Conservation (phyloP, 2,113 vertebrate species). For the Conger conger region DNA sequence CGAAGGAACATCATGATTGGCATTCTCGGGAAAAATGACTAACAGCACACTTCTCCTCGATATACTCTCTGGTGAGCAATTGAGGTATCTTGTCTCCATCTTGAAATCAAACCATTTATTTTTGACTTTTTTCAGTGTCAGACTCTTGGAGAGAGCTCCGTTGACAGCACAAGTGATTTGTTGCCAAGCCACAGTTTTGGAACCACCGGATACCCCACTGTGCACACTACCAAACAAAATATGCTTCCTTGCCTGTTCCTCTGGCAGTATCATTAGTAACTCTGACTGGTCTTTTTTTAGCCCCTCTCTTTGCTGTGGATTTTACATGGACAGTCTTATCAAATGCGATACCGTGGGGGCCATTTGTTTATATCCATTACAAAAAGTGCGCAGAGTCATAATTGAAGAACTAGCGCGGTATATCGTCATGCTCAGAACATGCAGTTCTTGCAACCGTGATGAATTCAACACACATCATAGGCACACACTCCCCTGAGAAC, state of each 20-base stretch:
- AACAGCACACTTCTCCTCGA: neutral
- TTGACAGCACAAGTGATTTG: neutral
- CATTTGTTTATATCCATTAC: neutral
- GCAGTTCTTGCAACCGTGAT: too few relatives aligned
- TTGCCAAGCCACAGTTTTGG: neutral
- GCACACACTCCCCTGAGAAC: too few relatives aligned
- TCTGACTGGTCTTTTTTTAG: neutral
- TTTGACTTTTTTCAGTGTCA: neutral
- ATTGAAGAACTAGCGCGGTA: neutral
- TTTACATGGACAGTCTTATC: neutral
- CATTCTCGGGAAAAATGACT: neutral
- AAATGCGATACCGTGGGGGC: neutral
- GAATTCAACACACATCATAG: too few relatives aligned
- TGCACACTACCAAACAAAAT: neutral
- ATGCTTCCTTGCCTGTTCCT: neutral
- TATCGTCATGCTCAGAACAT: neutral
- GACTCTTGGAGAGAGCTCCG: neutral
- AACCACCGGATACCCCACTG: neutral
- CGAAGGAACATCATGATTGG: neutral
- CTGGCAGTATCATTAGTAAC: neutral
- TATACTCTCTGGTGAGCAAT: neutral
- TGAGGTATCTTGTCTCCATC: neutral
- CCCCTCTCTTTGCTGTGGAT: too few relatives aligned
- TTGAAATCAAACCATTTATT: neutral
- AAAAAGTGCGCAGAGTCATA: neutral